Conservation (phyloP, 2,888 invertebrate genomes). For the Pseudanteris insignis region DNA sequence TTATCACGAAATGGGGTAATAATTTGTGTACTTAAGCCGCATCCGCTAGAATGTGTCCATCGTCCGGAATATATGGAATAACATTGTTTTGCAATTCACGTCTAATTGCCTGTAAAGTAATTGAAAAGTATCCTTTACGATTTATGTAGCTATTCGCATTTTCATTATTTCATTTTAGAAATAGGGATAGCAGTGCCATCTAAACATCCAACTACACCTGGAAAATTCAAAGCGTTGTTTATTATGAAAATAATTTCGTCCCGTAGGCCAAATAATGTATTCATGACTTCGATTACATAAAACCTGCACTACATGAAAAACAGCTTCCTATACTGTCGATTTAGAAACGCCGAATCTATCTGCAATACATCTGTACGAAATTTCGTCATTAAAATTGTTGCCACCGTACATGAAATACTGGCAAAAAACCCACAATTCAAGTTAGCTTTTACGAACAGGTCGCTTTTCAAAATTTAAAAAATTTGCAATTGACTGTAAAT, state of each 20-base stretch:
- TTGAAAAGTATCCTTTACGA: slow-evolving; percentile 15
- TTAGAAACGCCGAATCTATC: slow-evolving; percentile 12
- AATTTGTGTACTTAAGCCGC: slow-evolving; percentile 1
- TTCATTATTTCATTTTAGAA: background rate
- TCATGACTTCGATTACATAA: background rate
- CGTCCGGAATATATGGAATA: slow-evolving; percentile 1
- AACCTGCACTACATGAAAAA: background rate
- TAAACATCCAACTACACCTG: slow-evolving; percentile 8
- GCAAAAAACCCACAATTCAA: too few relatives aligned
- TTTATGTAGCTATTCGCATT: slow-evolving; percentile 12
- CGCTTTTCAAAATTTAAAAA: too few relatives aligned
- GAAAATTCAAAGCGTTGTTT: slow-evolving; percentile 10
- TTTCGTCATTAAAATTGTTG: too few relatives aligned
- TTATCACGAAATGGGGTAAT: slow-evolving; percentile 2
- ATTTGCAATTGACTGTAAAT: too few relatives aligned
- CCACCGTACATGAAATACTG: too few relatives aligned
- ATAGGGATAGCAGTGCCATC: slow-evolving; percentile 13
- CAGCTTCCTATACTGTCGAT: slow-evolving; percentile 1
- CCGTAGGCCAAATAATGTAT: slow-evolving; percentile 9
- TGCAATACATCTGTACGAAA: slow-evolving; percentile 20
- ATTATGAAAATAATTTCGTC: background rate
- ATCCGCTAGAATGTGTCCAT: slow-evolving; percentile 6
- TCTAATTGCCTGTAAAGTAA: slow-evolving; percentile 10
- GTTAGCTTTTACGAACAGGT: too few relatives aligned
- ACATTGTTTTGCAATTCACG: background rate